phyloP scores from a whole-genome alignment of 2,113 vertebrate species.

The Sinocyclocheilus anshuiensis region DNA sequence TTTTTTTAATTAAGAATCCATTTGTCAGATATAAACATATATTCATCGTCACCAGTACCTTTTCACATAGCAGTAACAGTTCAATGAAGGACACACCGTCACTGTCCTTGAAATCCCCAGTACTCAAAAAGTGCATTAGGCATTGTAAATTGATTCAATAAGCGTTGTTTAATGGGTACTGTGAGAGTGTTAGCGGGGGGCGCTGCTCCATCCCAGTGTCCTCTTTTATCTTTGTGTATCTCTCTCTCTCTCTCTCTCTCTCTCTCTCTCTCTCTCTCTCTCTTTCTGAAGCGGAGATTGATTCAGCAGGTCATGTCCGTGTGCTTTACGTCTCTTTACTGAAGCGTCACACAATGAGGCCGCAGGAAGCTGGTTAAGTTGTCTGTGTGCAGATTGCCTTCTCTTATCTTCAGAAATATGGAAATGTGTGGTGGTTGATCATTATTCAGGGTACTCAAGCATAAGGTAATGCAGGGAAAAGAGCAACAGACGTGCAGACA shows the following conservation, averaged over 20 bases:
- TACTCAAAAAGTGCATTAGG: constrained; percentile 15
- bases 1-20: too few relatives aligned
- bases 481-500: constrained; percentile 15
- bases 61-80: neutral
- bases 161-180: constrained; percentile 13
- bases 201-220: neutral
- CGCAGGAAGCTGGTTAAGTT: constrained; percentile 72
- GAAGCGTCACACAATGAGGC: constrained; percentile 61
- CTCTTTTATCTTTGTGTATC: neutral
- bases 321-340: constrained; percentile 59
- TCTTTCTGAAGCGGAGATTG: constrained; percentile 49
- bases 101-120: constrained; percentile 11
- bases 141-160: constrained; percentile 22
- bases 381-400: constrained; percentile 66
- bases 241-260: too few relatives aligned
- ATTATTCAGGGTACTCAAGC: constrained; percentile 75
- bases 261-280: neutral
- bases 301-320: constrained; percentile 39
- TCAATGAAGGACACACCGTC: neutral
- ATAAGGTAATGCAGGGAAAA: constrained; percentile 63
- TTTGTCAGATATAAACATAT: neutral
- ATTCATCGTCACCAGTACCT: neutral
- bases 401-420: constrained; percentile 74
- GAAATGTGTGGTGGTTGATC: constrained; percentile 75
- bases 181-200: neutral